Percentiles rank a stretch among this genome's conserved stretches.
phyloP scores from a whole-genome alignment of 2,797 vertebrate genomes.

The Semotilus atromaculatus region DNA sequence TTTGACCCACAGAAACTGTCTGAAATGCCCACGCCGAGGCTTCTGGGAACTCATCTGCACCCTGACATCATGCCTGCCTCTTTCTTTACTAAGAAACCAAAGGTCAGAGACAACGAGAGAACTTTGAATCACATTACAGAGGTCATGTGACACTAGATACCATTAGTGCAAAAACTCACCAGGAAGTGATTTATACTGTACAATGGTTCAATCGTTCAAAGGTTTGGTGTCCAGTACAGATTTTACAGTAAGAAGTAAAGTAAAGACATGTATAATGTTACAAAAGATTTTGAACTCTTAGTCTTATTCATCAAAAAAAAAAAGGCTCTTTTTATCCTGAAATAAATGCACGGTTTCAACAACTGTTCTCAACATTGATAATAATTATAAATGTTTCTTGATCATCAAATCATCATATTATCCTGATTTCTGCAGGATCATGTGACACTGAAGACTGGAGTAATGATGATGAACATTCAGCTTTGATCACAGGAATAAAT shows the following conservation, averaged over 20 bases:
- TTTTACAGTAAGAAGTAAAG: too few species aligned
- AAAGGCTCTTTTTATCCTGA: too few species aligned
- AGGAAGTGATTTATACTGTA: background rate
- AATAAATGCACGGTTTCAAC: too few species aligned
- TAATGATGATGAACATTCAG: too few species aligned
- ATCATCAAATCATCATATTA: too few species aligned
- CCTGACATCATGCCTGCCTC: conserved; percentile 56
- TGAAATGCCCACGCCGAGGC: conserved; percentile 50
- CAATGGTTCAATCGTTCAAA: background rate
- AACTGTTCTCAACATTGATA: too few species aligned
- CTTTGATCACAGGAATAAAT: too few species aligned
- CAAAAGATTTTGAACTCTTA: too few species aligned
- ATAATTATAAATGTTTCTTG: too few species aligned
- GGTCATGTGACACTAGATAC: background rate
- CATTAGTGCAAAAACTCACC: background rate
- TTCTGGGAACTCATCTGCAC: conserved; percentile 64
- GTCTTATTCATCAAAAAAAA: too few species aligned
- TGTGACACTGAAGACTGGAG: too few species aligned
- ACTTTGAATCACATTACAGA: background rate
- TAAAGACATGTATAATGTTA: background rate
- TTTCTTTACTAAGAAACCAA: conserved; percentile 62
- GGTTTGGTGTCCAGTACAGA: background rate
- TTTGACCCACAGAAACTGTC: conserved; percentile 50
- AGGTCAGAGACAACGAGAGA: conserved; percentile 50
- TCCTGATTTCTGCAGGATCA: too few species aligned